Conservation (phyloP, 2,888 invertebrate species). For the Acrobasis suavella region DNA sequence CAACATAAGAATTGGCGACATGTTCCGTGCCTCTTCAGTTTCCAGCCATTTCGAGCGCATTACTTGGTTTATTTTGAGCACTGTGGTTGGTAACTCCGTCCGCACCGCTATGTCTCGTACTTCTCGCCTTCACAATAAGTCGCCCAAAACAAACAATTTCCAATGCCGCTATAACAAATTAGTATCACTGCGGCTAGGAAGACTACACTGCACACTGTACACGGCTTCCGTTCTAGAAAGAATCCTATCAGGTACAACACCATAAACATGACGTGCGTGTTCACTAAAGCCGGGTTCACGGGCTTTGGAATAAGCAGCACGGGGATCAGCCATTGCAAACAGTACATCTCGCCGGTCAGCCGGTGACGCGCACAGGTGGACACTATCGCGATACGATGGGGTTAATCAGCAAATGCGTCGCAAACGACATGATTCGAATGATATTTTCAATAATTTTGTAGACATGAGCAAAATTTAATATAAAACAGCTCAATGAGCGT, state of each 20-base stretch:
- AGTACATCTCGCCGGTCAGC: constrained; percentile 88
- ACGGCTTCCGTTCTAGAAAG: constrained; percentile 97
- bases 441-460: constrained; percentile 48
- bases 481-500: constrained; percentile 25
- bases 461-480: constrained; percentile 33
- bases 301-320: constrained; percentile 98
- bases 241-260: constrained; percentile 97
- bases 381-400: constrained; percentile 42
- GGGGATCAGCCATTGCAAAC: constrained; percentile 98
- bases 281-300: constrained; percentile 96
- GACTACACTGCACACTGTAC: constrained; percentile 97
- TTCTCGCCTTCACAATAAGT: constrained; percentile 88
- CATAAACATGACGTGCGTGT: constrained; percentile 99
- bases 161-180: constrained; percentile 97
- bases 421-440: constrained; percentile 61
- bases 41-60: constrained; percentile 43
- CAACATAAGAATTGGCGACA: constrained; percentile 43
- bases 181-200: constrained; percentile 96
- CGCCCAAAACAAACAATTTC: constrained; percentile 96
- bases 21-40: constrained; percentile 30
- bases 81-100: constrained; percentile 49
- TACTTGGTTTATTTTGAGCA: constrained; percentile 65
- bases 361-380: constrained; percentile 35
- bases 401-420: constrained; percentile 44
- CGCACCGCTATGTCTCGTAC: constrained; percentile 72